These are phyloP conservation scores for Mormyrus proboscirostris DNA, from an alignment of 2,797 vertebrate genomes.

Conservation along the genomic window DNA sequence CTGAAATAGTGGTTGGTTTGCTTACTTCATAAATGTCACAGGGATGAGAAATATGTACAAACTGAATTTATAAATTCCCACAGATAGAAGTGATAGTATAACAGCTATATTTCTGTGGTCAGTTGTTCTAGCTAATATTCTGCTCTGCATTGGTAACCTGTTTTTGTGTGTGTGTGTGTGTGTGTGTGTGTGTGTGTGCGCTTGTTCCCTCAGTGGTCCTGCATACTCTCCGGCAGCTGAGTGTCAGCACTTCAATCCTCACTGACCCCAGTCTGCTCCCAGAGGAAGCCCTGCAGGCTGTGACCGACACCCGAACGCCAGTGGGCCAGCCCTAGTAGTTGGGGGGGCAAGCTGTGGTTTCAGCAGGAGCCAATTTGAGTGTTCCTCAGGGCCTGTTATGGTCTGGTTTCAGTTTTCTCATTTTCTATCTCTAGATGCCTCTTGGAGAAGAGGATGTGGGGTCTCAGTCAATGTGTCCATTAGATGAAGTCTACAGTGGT, in stretches of 20 bases:
- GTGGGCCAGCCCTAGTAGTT: conserved; percentile 55
- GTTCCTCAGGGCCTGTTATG: not conserved
- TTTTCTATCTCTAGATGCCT: not conserved
- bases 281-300: conserved; percentile 74
- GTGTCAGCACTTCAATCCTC: conserved; percentile 83
- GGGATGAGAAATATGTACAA: not conserved
- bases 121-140: not conserved
- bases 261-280: conserved; percentile 73
- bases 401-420: not conserved
- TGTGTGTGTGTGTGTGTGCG: not conserved
- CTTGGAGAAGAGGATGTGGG: not conserved
- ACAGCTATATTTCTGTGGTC: not conserved
- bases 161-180: not conserved
- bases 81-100: not conserved
- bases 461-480: not conserved
- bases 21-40: not conserved
- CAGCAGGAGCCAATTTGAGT: not conserved
- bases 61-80: not conserved
- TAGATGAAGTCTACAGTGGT: not conserved
- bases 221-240: conserved; percentile 77
- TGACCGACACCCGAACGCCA: conserved; percentile 48
- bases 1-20: not conserved
- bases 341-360: not conserved
- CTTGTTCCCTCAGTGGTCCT: conserved; percentile 70
- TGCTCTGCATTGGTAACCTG: not conserved